A percentile compares a stretch with the other conserved stretches of the same genome.
These are phyloP conservation scores for Muschampia plurimacula DNA, from an alignment of 2,888 invertebrate genomes.

Conservation along the genomic window DNA sequence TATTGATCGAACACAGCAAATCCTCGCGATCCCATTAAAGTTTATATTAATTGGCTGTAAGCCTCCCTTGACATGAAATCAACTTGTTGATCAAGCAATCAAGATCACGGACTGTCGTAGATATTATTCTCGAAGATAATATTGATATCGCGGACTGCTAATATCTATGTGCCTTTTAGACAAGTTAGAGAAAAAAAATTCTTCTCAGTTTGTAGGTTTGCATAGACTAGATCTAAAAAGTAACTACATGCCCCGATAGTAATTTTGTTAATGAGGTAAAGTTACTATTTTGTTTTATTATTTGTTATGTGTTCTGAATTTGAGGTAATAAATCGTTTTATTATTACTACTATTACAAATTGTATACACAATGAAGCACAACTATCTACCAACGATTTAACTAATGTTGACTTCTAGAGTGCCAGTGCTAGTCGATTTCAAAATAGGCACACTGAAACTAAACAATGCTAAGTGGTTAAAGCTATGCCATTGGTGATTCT, in stretches of 20 bases:
- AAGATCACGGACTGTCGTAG: constrained; percentile 32
- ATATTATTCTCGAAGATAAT: constrained; percentile 8
- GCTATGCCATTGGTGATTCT: constrained; percentile 51
- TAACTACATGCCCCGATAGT: too few species aligned
- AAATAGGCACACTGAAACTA: constrained; percentile 43
- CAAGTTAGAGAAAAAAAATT: too few species aligned
- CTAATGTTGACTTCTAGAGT: constrained; percentile 42
- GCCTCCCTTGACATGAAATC: constrained; percentile 34
- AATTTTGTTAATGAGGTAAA: too few species aligned
- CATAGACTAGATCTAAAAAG: too few species aligned
- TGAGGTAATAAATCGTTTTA: too few species aligned
- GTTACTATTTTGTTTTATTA: too few species aligned
- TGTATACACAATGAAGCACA: background rate
- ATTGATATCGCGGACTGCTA: background rate
- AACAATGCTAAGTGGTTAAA: constrained; percentile 43
- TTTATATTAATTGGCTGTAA: constrained; percentile 14
- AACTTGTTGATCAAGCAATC: constrained; percentile 27
- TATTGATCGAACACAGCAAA: constrained; percentile 16
- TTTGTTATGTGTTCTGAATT: too few species aligned
- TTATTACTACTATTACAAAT: too few species aligned
- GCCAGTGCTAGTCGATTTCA: constrained; percentile 41
- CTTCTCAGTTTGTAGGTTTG: too few species aligned
- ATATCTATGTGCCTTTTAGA: too few species aligned
- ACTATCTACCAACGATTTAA: constrained; percentile 3
- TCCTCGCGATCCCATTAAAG: constrained; percentile 29